Base-by-base conservation (phyloP, 2,888 invertebrate genomes). In the Ceraclea dissimilis region DNA sequence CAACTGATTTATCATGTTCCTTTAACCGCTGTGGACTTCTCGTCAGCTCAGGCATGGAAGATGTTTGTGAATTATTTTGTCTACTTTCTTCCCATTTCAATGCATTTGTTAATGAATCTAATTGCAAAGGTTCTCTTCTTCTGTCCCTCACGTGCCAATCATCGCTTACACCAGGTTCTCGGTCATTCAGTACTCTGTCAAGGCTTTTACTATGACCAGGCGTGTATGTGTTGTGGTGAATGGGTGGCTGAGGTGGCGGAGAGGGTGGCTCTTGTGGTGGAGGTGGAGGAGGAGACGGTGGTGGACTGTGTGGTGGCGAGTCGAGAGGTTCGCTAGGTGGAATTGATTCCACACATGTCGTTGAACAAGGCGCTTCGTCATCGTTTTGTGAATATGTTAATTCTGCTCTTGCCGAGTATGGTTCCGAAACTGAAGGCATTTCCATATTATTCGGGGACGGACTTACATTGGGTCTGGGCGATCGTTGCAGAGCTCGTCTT, bases 171-270 rank as follows among this genome's bases (percentile, higher is more conserved):
- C 49, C 51, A 60, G 86, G 74, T 67, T 85, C 86, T 64, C 84
- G 76, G 66, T 86, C 86, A 6, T 84, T 75, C 50, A 85, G 74
- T 1, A 85, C 82, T 66, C 87, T 76, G 67, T 88, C 85, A 65
- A 88, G 67, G 63, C 86, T 78, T 66, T 69, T 75, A 67, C 71
- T 71, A 78, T 77, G 67, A 58, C 76, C 76, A 11, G 77, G 69
- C 60, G 73, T 75, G 66, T 47, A 51, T 58, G 72, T 76, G 62
- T 71, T 75, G 73, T 0, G 73, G 71, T 20, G 33, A n/a, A 51
- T 64, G 64, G 60, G 70, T 68, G 19, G 39, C 16, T 51, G 55
- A 1, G 52, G 39, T 22, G 51, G 65, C 64, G 61, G 70, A 67
- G 20, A 70, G 67, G 70, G 66, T 8, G 72, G 69, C 18, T 72